Conservation (phyloP, 2,888 invertebrate species). For the Agonopterix alstromeriana region DNA sequence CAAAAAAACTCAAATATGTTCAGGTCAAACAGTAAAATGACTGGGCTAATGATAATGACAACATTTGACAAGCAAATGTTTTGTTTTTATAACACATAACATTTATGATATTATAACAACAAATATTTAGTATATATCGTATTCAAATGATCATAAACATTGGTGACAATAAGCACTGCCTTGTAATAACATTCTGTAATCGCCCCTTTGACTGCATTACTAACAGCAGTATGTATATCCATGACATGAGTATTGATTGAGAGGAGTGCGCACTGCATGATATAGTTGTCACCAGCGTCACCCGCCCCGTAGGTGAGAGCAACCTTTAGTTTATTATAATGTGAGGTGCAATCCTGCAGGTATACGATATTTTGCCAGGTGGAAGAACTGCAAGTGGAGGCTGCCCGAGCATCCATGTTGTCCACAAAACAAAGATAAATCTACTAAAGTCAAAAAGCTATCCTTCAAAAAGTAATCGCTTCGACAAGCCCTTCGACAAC, state of each 20-base stretch:
- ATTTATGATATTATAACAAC: not conserved
- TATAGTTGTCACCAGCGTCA: conserved; percentile 30
- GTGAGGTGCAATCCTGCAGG: conserved; percentile 78
- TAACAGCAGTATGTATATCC: conserved; percentile 13
- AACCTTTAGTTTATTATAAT: conserved; percentile 74
- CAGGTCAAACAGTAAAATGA: too few species aligned
- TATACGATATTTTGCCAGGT: conserved; percentile 91
- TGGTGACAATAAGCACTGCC: conserved; percentile 20
- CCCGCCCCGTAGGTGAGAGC: conserved; percentile 55
- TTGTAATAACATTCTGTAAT: conserved; percentile 12
- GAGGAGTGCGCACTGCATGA: conserved; percentile 43
- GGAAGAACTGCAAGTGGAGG: conserved; percentile 89
- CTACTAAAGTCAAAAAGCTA: conserved; percentile 65
- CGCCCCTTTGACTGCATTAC: conserved; percentile 5
- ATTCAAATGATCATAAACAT: conserved; percentile 2
- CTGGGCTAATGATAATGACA: too few species aligned
- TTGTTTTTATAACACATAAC: conserved; percentile 19
- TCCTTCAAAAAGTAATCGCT: conserved; percentile 71
- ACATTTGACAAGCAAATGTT: conserved; percentile 34
- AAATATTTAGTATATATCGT: not conserved
- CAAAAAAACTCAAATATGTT: too few species aligned
- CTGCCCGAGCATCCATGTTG: conserved; percentile 81
- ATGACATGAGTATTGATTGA: conserved; percentile 4
- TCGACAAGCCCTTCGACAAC: conserved; percentile 55
- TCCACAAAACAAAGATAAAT: conserved; percentile 79